Conservation (phyloP, 2,797 vertebrate genomes). For the Lutjanus argentimaculatus region DNA sequence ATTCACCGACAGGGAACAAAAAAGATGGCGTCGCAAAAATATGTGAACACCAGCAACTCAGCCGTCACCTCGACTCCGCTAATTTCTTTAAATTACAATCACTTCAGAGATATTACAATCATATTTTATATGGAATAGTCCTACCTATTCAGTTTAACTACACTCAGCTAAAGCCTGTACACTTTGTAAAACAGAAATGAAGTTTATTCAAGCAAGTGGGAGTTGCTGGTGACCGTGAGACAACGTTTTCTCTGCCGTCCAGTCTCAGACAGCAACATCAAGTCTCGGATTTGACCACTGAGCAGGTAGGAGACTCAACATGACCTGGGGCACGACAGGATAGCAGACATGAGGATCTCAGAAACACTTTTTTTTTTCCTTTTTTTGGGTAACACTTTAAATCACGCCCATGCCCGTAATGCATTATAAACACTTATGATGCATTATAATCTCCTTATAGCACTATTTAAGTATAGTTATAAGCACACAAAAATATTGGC, state of each 20-base stretch:
- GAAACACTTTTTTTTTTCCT: neutral
- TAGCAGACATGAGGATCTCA: constrained; percentile 16
- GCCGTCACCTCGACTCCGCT: constrained; percentile 36
- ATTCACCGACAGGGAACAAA: constrained; percentile 34
- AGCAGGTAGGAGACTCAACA: constrained; percentile 3
- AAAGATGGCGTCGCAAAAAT: constrained; percentile 41
- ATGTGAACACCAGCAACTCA: constrained; percentile 39
- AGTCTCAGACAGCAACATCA: constrained; percentile 17
- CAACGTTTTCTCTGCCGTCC: neutral
- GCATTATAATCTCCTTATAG: no score
- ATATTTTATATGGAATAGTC: constrained; percentile 45
- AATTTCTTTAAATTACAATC: constrained; percentile 68
- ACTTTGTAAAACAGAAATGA: constrained; percentile 21
- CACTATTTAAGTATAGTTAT: no score
- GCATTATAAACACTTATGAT: no score
- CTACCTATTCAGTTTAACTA: constrained; percentile 37
- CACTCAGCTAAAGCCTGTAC: constrained; percentile 57
- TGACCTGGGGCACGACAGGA: neutral
- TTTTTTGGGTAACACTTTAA: no score
- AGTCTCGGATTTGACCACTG: neutral
- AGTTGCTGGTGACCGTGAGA: constrained; percentile 36
- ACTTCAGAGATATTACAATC: constrained; percentile 75
- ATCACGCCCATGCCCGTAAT: no score
- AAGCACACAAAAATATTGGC: no score
- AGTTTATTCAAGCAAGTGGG: constrained; percentile 34